Evolutionary conservation across 1,140 invertebrate genomes (phyloP), one percentile per base, ranked within the genome.

Genomic region (Diachasma alloeum): DNA sequence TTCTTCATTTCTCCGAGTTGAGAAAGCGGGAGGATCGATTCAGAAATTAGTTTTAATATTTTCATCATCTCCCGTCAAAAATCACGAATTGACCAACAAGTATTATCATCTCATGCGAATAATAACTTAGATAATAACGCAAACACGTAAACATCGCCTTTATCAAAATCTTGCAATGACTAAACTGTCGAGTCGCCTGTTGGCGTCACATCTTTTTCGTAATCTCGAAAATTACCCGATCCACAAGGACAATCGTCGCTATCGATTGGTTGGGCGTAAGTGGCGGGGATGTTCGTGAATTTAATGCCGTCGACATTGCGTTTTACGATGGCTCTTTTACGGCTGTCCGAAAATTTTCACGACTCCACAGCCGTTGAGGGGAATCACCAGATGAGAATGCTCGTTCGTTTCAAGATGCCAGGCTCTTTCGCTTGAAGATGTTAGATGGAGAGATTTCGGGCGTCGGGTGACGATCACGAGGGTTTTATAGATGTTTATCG

Each of bases 401-500:
- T 69, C 67, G 31, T 36, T 4, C n/a, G n/a, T n/a, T n/a, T n/a
- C n/a, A n/a, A n/a, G n/a, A n/a, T n/a, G 36, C 5, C 15, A 4
- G n/a, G 6, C 10, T n/a, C 11, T 26, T 59, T 24, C 31, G 31
- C 37, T 17, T 66, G 17, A 63, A 37, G 53, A 74, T 74, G 17
- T 66, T 36, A 56, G 71, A 56, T 72, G 31, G 31, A 53, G 26
- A 11, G 39, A 24, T 26, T 66, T 37, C 15, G 44, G n/a, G 68
- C 42, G 11, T 71, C 36, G 46, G 24, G 53, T 26, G 37, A 56
- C 53, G 31, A 74, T 74, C 42, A 74, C 44, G 36, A 66, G 72
- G 72, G 53, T 74, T 59, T 74, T 74, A 74, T 56, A 74, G 72
- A 74, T 74, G 72, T 24, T 74, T 74, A 74, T 74, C 72, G n/a